phyloP scores from a whole-genome alignment of 2,888 invertebrate genomes.

The Dicyrtomina minuta region DNA sequence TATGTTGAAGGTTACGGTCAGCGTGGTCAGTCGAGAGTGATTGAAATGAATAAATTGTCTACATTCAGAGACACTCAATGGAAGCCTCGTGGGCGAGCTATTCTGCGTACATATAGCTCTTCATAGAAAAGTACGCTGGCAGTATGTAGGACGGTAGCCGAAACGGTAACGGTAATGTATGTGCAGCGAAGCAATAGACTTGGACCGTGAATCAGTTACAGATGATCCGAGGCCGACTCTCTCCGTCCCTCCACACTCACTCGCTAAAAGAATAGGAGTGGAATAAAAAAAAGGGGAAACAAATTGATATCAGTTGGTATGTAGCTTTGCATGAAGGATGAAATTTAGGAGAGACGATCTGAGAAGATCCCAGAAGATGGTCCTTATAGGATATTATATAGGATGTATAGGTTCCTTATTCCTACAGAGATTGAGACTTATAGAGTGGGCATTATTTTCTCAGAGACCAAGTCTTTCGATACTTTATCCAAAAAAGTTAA shows the following conservation, averaged over 20 bases:
- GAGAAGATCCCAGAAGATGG: background rate
- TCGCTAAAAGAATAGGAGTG: too few relatives aligned
- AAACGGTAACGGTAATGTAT: background rate
- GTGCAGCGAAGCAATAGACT: background rate
- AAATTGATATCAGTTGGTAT: too few relatives aligned
- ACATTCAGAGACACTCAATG: constrained; percentile 28
- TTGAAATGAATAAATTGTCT: constrained; percentile 44
- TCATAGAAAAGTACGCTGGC: background rate
- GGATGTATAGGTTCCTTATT: background rate
- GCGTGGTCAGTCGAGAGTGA: constrained; percentile 38
- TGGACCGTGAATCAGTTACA: too few relatives aligned
- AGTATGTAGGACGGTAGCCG: background rate
- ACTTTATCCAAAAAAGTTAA: constrained; percentile 34
- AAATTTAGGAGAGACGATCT: constrained; percentile 16
- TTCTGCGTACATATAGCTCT: background rate
- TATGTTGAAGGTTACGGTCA: constrained; percentile 42
- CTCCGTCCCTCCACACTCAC: too few relatives aligned
- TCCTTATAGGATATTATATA: too few relatives aligned
- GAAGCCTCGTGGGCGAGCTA: background rate
- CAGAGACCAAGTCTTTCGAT: constrained; percentile 31
- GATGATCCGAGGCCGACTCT: too few relatives aligned
- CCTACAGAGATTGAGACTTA: constrained; percentile 1
- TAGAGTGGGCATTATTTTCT: constrained; percentile 36
- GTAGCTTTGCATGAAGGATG: too few relatives aligned
- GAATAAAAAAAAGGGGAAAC: too few relatives aligned